Evolutionary conservation across 2,113 vertebrate species (phyloP), one percentile per base, ranked within the genome.

Genomic region (Brevimyrus niger): DNA sequence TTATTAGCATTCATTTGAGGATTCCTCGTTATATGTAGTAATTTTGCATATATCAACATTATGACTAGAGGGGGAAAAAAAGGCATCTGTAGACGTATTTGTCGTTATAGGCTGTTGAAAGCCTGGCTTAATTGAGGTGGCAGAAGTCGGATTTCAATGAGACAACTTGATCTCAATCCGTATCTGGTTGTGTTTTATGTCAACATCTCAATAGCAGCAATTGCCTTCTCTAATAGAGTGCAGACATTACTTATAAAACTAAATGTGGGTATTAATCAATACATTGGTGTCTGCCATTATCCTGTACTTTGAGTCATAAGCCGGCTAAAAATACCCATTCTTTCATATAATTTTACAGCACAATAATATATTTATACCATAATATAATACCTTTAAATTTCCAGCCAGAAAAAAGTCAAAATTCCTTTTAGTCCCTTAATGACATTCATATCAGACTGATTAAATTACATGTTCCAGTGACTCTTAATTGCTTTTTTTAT

Each of bases 401-500:
- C 91, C 93, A 89, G 89, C 90, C 88, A 61, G 83, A 90, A 90
- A 90, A 91, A 69, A 86, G 69, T 92, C 91, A 92, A 92, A 91
- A 92, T 94, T 94, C 92, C 94, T 92, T 92, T 95, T 94, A 94
- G 96, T 94, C 94, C 92, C 93, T 96, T 95, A 94, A 95, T 95
- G 94, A 94, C 91, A 95, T 96, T 95, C 93, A 92, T 94, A 93
- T 94, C 95, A 93, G 93, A 92, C 94, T 96, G 95, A 96, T 97
- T 96, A 96, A 97, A 97, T 97, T 96, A 97, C 94, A 97, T 96
- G 96, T 97, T 95, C 96, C 95, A 96, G 92, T 97, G 95, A 96
- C 95, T 96, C 95, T 95, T 96, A 96, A 97, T 97, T 97, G 96
- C 96, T 95, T 96, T 96, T 82, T 97, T 95, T 92, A 92, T 93